A percentile compares a stretch with the other conserved stretches of the same genome.
phyloP scores from a whole-genome alignment of 2,797 vertebrate genomes.

The Bovichtus diacanthus region DNA sequence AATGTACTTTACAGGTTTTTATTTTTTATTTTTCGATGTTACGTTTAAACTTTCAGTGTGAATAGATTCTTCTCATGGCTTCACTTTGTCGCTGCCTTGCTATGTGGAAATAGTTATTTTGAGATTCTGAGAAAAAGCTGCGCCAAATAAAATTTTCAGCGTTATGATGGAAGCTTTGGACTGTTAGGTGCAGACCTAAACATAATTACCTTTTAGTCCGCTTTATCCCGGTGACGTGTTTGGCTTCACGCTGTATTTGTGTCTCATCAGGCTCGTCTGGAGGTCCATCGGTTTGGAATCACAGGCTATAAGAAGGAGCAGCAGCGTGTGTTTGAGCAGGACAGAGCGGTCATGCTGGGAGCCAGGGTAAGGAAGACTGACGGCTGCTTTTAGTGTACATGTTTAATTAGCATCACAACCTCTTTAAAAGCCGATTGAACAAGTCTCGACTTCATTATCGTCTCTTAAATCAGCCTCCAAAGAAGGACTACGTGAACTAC shows the following conservation, averaged over 20 bases:
- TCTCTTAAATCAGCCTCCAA: conserved; percentile 86
- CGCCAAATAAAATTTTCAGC: too few relatives aligned
- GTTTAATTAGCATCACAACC: background rate
- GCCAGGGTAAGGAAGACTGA: conserved; percentile 85
- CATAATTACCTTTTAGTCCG: background rate
- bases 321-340: conserved; percentile 91
- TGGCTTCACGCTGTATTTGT: background rate
- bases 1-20: too few relatives aligned
- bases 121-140: too few relatives aligned
- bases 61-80: background rate
- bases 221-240: background rate
- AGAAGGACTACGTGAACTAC: conserved; percentile 91
- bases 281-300: conserved; percentile 96
- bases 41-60: background rate
- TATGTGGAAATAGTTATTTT: too few relatives aligned
- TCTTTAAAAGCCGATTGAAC: background rate
- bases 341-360: conserved; percentile 95
- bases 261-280: conserved; percentile 89
- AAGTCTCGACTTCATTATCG: background rate
- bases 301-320: conserved; percentile 94
- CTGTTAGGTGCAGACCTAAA: too few relatives aligned
- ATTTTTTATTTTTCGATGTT: background rate
- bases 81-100: background rate
- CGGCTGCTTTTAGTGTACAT: background rate
- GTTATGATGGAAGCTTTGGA: too few relatives aligned